Conservation (phyloP, 2,113 vertebrate species). For the Notothenia coriiceps region DNA sequence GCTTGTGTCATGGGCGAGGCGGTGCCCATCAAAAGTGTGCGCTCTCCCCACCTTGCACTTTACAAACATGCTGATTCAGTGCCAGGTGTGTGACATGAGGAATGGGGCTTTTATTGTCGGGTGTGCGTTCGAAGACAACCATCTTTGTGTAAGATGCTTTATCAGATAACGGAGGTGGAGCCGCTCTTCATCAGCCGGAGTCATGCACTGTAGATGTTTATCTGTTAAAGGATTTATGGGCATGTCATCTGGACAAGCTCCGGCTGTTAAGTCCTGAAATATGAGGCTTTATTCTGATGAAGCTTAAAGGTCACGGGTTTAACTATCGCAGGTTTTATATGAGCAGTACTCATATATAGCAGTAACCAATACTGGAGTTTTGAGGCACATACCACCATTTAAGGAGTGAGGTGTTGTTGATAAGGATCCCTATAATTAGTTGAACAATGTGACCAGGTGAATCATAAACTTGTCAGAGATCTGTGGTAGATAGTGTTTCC, state of each 20-base stretch:
- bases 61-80: constrained; percentile 68
- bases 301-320: constrained; percentile 16
- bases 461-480: not conserved
- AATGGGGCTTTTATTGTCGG: constrained; percentile 44
- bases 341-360: not conserved
- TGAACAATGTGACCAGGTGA: not conserved
- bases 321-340: not conserved
- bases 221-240: constrained; percentile 55
- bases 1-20: constrained; percentile 21
- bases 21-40: constrained; percentile 4
- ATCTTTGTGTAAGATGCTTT: constrained; percentile 49
- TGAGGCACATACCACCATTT: not conserved
- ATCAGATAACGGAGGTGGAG: constrained; percentile 42
- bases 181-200: constrained; percentile 44
- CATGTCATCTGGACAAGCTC: constrained; percentile 47
- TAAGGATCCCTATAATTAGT: not conserved
- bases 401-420: not conserved
- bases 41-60: not conserved
- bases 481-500: not conserved
- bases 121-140: constrained; percentile 40
- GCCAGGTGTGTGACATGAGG: constrained; percentile 44
- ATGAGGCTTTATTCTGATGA: constrained; percentile 31
- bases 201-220: constrained; percentile 62
- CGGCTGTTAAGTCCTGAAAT: constrained; percentile 35
- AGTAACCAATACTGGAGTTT: not conserved